Evolutionary conservation across 2,113 vertebrate species (phyloP).

Genomic region (Eretmodus cyanostictus): DNA sequence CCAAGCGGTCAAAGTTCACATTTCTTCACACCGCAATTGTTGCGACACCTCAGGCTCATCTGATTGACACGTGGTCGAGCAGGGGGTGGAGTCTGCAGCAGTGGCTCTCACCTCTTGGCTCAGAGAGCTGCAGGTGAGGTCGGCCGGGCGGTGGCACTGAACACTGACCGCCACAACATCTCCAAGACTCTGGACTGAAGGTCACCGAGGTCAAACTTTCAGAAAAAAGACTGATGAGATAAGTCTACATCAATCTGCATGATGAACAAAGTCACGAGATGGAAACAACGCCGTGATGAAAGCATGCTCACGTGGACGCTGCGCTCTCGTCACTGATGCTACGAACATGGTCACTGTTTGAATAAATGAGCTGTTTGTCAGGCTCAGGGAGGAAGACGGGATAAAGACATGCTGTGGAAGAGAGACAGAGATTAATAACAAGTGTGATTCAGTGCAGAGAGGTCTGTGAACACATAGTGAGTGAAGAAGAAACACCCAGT

Average conservation of each 20-base stretch:
- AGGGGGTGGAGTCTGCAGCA: not conserved
- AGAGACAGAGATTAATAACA: not conserved
- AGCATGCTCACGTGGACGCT: not conserved
- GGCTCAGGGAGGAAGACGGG: not conserved
- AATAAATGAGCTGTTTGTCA: not conserved
- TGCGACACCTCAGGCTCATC: not conserved
- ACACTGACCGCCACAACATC: not conserved
- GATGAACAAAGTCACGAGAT: not conserved
- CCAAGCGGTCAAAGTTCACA: not conserved
- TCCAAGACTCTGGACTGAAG: not conserved
- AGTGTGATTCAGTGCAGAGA: accelerated
- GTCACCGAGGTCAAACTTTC: not conserved
- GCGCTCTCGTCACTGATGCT: not conserved
- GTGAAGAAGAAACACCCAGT: not conserved
- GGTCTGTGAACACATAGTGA: not conserved
- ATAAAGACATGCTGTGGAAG: not conserved
- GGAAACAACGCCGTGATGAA: not conserved
- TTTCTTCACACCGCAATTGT: not conserved
- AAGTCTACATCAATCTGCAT: not conserved
- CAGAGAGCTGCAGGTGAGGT: not conserved
- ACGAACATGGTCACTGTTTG: not conserved
- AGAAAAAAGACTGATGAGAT: not conserved
- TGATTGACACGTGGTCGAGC: not conserved
- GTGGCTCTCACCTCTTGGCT: not conserved
- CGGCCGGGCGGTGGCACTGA: not conserved